Evolutionary conservation across 2,888 invertebrate genomes (phyloP).

Genomic region (Ypsolopha sequella): DNA sequence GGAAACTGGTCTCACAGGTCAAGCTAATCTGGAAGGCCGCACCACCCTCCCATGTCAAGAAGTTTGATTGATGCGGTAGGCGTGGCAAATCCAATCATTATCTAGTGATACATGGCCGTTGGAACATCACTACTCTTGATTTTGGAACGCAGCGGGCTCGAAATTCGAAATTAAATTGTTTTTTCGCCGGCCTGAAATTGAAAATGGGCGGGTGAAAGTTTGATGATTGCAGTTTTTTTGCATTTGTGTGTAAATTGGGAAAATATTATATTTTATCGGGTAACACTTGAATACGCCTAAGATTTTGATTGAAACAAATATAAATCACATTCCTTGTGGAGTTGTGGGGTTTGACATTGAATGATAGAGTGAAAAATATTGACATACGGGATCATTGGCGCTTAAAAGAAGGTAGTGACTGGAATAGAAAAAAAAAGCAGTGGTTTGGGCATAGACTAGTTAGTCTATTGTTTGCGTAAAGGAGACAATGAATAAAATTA

Average conservation of each 20-base stretch:
- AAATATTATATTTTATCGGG: too few relatives aligned
- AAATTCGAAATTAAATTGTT: slow-evolving; percentile 1
- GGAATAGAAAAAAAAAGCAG: too few relatives aligned
- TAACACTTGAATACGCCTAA: too few relatives aligned
- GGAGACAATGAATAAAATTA: too few relatives aligned
- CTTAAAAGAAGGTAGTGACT: too few relatives aligned
- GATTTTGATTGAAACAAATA: too few relatives aligned
- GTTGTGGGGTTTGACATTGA: too few relatives aligned
- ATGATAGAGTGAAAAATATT: too few relatives aligned
- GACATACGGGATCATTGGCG: too few relatives aligned
- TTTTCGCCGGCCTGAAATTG: slow-evolving; percentile 11
- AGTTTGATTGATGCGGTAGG: slow-evolving; percentile 67
- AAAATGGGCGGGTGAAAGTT: neutral
- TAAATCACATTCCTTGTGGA: too few relatives aligned
- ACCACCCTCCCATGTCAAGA: slow-evolving; percentile 27
- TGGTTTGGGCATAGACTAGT: too few relatives aligned
- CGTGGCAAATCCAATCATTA: slow-evolving; percentile 70
- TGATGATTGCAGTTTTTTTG: neutral
- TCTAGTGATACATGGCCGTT: slow-evolving; percentile 62
- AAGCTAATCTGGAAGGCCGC: slow-evolving; percentile 23
- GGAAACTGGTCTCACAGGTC: slow-evolving; percentile 25
- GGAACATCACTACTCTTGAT: slow-evolving; percentile 55
- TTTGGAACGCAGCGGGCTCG: slow-evolving; percentile 14
- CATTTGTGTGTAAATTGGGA: neutral
- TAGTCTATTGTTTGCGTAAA: too few relatives aligned